phyloP scores from a whole-genome alignment of 2,797 vertebrate genomes.

The Siniperca obscura region DNA sequence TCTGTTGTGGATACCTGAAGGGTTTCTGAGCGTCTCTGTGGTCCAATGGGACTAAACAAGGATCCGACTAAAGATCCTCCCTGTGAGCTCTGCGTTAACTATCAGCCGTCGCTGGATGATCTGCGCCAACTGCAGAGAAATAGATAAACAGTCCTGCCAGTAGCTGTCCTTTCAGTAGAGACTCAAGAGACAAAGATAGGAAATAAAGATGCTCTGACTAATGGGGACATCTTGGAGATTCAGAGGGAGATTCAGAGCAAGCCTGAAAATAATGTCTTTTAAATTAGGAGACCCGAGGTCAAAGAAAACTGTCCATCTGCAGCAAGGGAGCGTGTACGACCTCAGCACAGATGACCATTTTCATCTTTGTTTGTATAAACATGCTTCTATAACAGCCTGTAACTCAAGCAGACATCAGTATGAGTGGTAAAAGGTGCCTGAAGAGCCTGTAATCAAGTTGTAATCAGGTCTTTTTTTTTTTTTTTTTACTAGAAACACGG shows the following conservation, averaged over 20 bases:
- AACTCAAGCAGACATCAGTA: too few species aligned
- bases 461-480: too few species aligned
- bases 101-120: not conserved
- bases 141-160: conserved; percentile 28
- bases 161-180: not conserved
- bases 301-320: too few species aligned
- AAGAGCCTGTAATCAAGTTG: too few species aligned
- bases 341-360: too few species aligned
- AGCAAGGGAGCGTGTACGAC: too few species aligned
- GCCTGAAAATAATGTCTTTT: too few species aligned
- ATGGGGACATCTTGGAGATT: not conserved
- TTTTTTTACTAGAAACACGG: too few species aligned
- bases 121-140: conserved; percentile 24
- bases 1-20: conserved; percentile 22
- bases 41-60: not conserved
- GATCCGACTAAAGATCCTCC: conserved; percentile 15
- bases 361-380: too few species aligned
- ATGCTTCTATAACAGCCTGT: too few species aligned
- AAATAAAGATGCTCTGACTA: conserved; percentile 15
- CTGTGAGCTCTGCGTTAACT: not conserved
- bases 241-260: not conserved
- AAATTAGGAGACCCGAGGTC: not conserved
- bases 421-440: too few species aligned
- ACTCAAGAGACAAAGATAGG: not conserved
- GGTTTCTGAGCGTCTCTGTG: not conserved